phyloP scores from a whole-genome alignment of 1,140 invertebrate species.

The Bombus vancouverensis region DNA sequence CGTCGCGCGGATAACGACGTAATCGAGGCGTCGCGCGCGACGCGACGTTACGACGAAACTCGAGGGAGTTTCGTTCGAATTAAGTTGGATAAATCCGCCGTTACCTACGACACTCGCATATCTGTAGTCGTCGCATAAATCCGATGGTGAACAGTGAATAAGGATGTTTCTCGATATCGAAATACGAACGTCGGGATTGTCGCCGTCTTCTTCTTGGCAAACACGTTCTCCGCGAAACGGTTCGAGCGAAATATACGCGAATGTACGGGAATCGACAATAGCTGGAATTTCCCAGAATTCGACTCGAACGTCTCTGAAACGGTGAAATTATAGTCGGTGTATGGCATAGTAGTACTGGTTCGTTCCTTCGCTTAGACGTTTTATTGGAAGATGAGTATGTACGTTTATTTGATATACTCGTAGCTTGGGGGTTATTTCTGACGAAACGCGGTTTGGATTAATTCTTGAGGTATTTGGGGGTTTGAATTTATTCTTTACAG shows the following conservation, averaged over 20 bases:
- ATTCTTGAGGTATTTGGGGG: not conserved
- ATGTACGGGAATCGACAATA: constrained; percentile 3
- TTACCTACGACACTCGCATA: constrained; percentile 14
- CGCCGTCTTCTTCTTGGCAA: constrained; percentile 11
- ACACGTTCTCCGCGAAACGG: not conserved
- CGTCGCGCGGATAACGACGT: not conserved
- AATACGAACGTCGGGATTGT: constrained; percentile 30
- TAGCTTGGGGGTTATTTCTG: not conserved
- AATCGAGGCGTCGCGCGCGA: not conserved
- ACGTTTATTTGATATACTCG: not conserved
- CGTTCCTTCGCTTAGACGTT: not conserved
- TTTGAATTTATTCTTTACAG: not conserved
- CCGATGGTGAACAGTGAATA: constrained; percentile 7
- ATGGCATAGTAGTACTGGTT: not conserved
- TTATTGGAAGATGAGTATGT: constrained; percentile 1
- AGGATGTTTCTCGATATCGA: constrained; percentile 48
- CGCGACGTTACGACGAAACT: not conserved
- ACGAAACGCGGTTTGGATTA: not conserved
- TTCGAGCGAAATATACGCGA: not conserved
- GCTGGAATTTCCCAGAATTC: not conserved
- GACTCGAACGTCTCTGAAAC: not conserved
- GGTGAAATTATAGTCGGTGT: not conserved
- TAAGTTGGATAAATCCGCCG: constrained; percentile 46
- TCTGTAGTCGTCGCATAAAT: constrained; percentile 17
- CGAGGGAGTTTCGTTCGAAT: constrained; percentile 22